Evolutionary conservation across 2,888 invertebrate genomes (phyloP), one percentile per base, ranked within the genome.

Genomic region (Diaprepes abbreviatus): DNA sequence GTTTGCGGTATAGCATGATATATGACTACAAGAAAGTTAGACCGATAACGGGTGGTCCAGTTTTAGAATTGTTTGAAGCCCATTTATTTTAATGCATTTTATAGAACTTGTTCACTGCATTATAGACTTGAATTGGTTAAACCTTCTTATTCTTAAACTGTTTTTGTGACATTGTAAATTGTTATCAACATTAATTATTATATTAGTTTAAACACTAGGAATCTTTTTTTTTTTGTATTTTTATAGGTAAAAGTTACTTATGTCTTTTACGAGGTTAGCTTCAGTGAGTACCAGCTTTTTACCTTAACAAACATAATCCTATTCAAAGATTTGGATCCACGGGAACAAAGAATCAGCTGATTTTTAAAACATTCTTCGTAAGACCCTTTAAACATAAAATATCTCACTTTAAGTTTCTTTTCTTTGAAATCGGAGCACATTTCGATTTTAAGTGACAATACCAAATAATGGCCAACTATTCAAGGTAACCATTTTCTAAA

Each of bases 401-500:
- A n/a, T 35, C 21, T 17, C 36, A 40, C 38, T 40, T 58, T 58
- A 12, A 31, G 6, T 38, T 5, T 21, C 14, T 2, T 35, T 60
- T 52, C 43, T 5, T 31, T 21, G 58, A 54, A 58, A 38, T 14
- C 52, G 14, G 16, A 31, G 50, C 58, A 64, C 17, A 68, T 64
- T 64, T 59, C 52, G n/a, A 10, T 19, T 17, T 4, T 43, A 28
- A 28, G 14, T 52, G 57, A 69, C 72, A 69, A 66, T 62, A 59
- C 50, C 9, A 35, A 59, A 62, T 69, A 72, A 72, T 72, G 71
- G 65, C 19, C 38, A 55, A 36, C 62, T 57, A 57, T 72, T 72
- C 62, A 66, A 66, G 69, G 72, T 72, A 40, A 72, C 72, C 72
- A 72, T 72, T 72, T 72, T 72, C 68, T 68, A 67, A 66, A 62